These are phyloP conservation scores for Argyra leucocephala DNA, from an alignment of 2,888 invertebrate species.

Conservation along the genomic window DNA sequence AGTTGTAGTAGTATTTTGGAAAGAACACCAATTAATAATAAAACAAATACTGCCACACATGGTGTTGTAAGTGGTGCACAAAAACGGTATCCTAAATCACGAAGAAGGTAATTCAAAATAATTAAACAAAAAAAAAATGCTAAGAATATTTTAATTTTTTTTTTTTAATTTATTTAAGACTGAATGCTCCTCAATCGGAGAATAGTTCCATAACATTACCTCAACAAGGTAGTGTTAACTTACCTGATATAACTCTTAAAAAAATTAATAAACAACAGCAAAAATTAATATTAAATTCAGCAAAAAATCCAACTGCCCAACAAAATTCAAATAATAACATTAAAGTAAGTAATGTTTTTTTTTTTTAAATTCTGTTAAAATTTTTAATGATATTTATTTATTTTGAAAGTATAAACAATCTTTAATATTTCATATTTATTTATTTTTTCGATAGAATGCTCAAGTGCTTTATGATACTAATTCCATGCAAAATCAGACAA, in stretches of 20 bases:
- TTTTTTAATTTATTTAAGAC: slow-evolving; percentile 17
- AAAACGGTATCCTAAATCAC: slow-evolving; percentile 26
- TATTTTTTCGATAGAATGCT: slow-evolving; percentile 17
- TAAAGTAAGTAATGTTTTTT: slow-evolving; percentile 20
- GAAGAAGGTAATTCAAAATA: slow-evolving; percentile 24
- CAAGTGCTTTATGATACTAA: background rate
- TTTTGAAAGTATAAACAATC: background rate
- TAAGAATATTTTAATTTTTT: background rate
- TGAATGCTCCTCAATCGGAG: slow-evolving; percentile 22
- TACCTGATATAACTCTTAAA: slow-evolving; percentile 19
- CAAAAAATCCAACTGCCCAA: slow-evolving; percentile 31
- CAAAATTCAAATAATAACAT: slow-evolving; percentile 31
- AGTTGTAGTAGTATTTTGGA: slow-evolving; percentile 17
- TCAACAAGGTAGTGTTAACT: slow-evolving; percentile 20
- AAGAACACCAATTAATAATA: slow-evolving; percentile 21
- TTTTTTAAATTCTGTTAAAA: background rate
- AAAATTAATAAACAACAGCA: slow-evolving; percentile 12
- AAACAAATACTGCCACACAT: slow-evolving; percentile 16
- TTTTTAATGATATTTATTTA: background rate
- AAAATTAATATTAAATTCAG: slow-evolving; percentile 28
- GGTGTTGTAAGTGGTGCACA: slow-evolving; percentile 23
- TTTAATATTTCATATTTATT: background rate
- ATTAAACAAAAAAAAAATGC: background rate
- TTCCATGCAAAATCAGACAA: slow-evolving; percentile 12
- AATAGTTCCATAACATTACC: slow-evolving; percentile 22